Base-by-base conservation (phyloP, 2,113 vertebrate genomes). In the Nothocercus nigrocapillus region DNA sequence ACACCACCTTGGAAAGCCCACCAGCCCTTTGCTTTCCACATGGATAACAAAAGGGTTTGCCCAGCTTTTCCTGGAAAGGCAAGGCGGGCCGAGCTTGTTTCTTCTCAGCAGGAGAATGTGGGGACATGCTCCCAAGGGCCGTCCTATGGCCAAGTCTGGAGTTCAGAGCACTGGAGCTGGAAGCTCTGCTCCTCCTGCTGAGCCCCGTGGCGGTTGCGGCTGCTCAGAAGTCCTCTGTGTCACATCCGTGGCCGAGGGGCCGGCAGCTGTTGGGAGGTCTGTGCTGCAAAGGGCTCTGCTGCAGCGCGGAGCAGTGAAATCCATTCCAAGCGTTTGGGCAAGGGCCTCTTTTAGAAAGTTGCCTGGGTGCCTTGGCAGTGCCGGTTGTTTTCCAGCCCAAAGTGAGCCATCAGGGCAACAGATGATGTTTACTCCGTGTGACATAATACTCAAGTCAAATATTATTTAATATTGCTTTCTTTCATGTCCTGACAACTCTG, bases 341-440 rank as follows among this genome's bases (percentile, higher is more conserved):
- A 89, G 82, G 83, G 93, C 34, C 53, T 92, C 67, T 62, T 87
- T 74, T 24, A 95, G 86, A 94, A 91, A 96, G 85, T 85, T 92
- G 69, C 94, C 85, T 95, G 96, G 92, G 87, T 96, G 94, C 94
- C 59, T 95, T 95, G 95, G 94, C 95, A 94, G 91, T 21, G 14
- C 64, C 11, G 8, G 74, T 91, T 95, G 93, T 90, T 94, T 96
- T 97, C 88, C 93, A 97, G 85, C 77, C 77, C 74, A 0, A 59
- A 96, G 90, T 49, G 88, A 98, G 80, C 96, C 97, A 98, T 98
- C 96, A 97, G 98, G 96, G 84, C 91, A 90, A 89, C 97, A 98
- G 97, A 98, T 98, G 97, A 97, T 97, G 95, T 96, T 98, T 97
- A 97, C 95, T 97, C 94, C 97, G 96, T 96, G 95, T 98, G 97